Base-by-base conservation (phyloP, 2,888 invertebrate species). In the Chloromyia formosa region DNA sequence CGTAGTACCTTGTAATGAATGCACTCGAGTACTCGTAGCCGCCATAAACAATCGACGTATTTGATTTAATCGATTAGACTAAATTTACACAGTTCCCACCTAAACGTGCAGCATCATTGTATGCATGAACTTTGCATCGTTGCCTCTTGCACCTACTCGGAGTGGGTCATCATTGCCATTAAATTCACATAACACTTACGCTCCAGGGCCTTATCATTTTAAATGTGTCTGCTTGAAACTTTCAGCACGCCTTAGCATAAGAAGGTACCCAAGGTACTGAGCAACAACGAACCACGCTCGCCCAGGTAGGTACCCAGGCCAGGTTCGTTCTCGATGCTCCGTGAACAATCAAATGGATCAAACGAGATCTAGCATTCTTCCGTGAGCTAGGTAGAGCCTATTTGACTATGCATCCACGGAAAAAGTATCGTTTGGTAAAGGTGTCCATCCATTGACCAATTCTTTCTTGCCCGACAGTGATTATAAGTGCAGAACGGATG, bases 11-110 rank as follows among this genome's bases (percentile, higher is more conserved):
- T 66, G 66, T 66, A 66, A 66, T 66, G 66, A 49, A 49, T 66
- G 66, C 49, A 49, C 66, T 66, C 20, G 14, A 66, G 23, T 49
- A 45, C 49, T 35, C 27, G 23, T 49, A 66, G 45, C 66, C 14
- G 22, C 49, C 66, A 49, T 66, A 49, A 49, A 66, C 66, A 66
- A 66, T 66, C 66, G 69, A 54, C 53, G 10, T 54, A 54, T 69
- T 69, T 54, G 69, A 69, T 69, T 69, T 69, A 69, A 69, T 69
- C 69, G 69, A 69, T 69, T 69, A 69, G 56, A 69, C 56, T 35
- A 54, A 53, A 69, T 69, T 53, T 69, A 35, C 69, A 53, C 53
- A 54, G 69, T 69, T 69, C 69, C 69, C 69, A 69, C 69, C 69
- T 69, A 54, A 69, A 54, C 54, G 56, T 54, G 54, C 56, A 69